Base-by-base conservation (phyloP, 2,113 vertebrate genomes). In the Callipepla californica region DNA sequence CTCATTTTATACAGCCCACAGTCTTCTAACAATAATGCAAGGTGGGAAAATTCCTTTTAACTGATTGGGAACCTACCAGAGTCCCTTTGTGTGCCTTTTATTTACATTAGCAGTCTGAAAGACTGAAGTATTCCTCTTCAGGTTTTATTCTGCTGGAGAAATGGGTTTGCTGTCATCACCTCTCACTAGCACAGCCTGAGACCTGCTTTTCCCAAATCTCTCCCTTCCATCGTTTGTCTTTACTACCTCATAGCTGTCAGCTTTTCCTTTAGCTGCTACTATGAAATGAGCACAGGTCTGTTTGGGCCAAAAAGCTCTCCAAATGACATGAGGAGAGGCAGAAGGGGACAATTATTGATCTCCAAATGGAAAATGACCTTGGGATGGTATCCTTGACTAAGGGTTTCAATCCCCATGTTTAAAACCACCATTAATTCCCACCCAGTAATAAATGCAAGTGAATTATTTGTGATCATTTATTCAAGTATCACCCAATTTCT, bases 111-210 rank as follows among this genome's bases (percentile, higher is more conserved):
- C 61, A 70, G 81, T 32, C 76, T 91, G 80, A 92, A 87, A 92
- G 78, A 80, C 65, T 22, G 20, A 86, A 92, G 45, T 73, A 90
- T 94, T 92, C 77, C 87, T 63, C 81, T 94, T 85, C 81, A 82
- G 82, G 63, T 77, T 87, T 95, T 81, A 66, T 87, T 96, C 81
- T 74, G 80, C 87, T 89, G 69, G 59, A 94, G 91, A 94, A 96
- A 94, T 1, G 6, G 47, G 79, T 63, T 87, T 80, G 82, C 94
- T 95, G 91, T 95, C 95, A 96, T 96, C 94, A 85, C 95, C 87
- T 47, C 76, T 92, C 85, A 80, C 38, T 63, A 94, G 85, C 90
- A 70, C 92, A 93, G 88, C 80, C 93, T 83, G 90, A 92, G 73
- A 96, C 73, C 32, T 0, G 0, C 90, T 93, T 90, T 23, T 94